Percentiles rank a stretch among this genome's conserved stretches.
Evolutionary conservation across 1,140 invertebrate species (phyloP).

Genomic region (Cyclina sinensis): DNA sequence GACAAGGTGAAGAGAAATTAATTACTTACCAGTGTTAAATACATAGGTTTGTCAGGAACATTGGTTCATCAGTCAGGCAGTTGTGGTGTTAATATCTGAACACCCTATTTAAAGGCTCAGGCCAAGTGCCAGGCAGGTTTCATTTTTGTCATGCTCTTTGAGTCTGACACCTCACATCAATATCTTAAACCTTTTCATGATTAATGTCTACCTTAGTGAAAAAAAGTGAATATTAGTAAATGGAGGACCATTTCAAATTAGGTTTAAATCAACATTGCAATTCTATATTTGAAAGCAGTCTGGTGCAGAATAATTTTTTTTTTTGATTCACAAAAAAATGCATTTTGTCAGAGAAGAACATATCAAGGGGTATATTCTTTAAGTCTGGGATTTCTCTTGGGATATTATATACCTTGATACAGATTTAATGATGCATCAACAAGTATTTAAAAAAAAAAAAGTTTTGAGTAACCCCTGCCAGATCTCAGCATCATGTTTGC

Average conservation of each 20-base stretch:
- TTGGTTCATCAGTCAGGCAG: neutral
- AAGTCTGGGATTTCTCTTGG: neutral
- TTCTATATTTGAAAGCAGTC: slow-evolving; percentile 41
- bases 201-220: slow-evolving; percentile 83
- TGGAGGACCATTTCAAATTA: slow-evolving; percentile 43
- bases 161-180: slow-evolving; percentile 85
- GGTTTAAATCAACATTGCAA: slow-evolving; percentile 66
- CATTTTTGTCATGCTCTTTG: slow-evolving; percentile 85
- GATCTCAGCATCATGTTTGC: slow-evolving; percentile 25
- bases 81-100: neutral
- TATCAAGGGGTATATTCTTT: neutral
- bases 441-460: neutral
- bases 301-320: neutral
- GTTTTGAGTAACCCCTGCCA: slow-evolving; percentile 8
- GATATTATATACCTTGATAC: neutral
- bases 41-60: neutral
- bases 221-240: slow-evolving; percentile 68
- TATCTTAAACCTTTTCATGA: slow-evolving; percentile 83
- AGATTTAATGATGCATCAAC: slow-evolving; percentile 14
- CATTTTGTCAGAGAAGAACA: neutral
- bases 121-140: slow-evolving; percentile 84
- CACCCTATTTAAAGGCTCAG: slow-evolving; percentile 16
- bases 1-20: slow-evolving; percentile 21
- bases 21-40: slow-evolving; percentile 23
- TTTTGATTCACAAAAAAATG: neutral